These are phyloP conservation scores for Tarsius wallacei DNA, from an alignment of 2,797 vertebrate species.

Conservation along the genomic window DNA sequence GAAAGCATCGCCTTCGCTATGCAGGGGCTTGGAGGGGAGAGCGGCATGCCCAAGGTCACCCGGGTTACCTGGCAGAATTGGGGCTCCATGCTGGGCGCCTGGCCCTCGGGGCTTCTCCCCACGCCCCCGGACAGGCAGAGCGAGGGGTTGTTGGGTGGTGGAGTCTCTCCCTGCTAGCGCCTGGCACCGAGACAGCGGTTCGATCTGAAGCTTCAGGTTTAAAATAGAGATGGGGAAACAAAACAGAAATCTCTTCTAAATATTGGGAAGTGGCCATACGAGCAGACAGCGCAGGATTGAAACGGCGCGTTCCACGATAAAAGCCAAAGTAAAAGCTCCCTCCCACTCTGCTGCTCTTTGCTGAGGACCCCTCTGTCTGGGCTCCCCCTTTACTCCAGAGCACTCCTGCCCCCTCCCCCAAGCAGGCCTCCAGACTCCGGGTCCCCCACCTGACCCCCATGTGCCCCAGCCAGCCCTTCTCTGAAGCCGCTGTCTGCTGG, in stretches of 20 bases:
- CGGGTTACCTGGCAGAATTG: constrained; percentile 79
- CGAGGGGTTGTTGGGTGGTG: background rate
- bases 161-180: fast-evolving
- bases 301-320: background rate
- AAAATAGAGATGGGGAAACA: constrained; percentile 6
- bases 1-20: background rate
- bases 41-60: constrained; percentile 62
- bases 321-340: background rate
- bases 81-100: constrained; percentile 64
- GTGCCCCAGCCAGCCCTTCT: background rate
- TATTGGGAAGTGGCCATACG: background rate
- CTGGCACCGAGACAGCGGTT: fast-evolving
- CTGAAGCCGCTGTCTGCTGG: background rate
- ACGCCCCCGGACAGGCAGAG: background rate
- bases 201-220: background rate
- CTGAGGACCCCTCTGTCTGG: background rate
- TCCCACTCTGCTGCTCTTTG: background rate
- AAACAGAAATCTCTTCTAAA: background rate
- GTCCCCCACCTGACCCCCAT: background rate
- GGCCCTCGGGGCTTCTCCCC: background rate
- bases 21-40: background rate
- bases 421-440: background rate
- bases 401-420: background rate
- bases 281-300: background rate
- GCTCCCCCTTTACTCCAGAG: background rate